phyloP scores from a whole-genome alignment of 1,140 invertebrate genomes.

The Luehdorfia chinensis region DNA sequence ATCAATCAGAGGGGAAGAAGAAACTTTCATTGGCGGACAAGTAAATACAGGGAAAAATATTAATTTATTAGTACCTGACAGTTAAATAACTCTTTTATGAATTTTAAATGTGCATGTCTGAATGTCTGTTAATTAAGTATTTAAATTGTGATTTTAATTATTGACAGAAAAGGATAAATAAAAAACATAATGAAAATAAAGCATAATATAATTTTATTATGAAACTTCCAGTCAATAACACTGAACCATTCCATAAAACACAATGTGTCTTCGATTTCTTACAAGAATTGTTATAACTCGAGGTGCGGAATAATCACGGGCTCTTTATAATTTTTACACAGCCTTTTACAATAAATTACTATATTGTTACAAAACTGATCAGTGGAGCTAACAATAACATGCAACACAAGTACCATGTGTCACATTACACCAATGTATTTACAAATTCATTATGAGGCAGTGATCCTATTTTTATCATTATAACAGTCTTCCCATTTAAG shows the following conservation, averaged over 20 bases:
- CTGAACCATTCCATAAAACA: conserved; percentile 72
- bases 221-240: conserved; percentile 74
- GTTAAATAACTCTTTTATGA: conserved; percentile 21
- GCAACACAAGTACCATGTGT: conserved; percentile 36
- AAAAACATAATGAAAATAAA: conserved; percentile 71
- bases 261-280: conserved; percentile 61
- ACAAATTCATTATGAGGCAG: conserved; percentile 58
- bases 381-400: conserved; percentile 63
- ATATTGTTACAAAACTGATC: conserved; percentile 71
- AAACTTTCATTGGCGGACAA: conserved; percentile 80
- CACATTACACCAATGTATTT: conserved; percentile 65
- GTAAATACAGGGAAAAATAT: conserved; percentile 79
- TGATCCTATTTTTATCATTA: conserved; percentile 39
- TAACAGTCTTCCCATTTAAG: conserved; percentile 9
- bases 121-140: conserved; percentile 10
- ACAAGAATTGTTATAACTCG: conserved; percentile 57
- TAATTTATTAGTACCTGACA: conserved; percentile 82
- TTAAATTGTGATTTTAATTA: conserved; percentile 13
- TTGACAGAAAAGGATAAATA: conserved; percentile 32
- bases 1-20: conserved; percentile 86
- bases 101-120: conserved; percentile 14
- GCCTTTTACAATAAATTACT: conserved; percentile 72
- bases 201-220: conserved; percentile 77
- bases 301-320: conserved; percentile 54
- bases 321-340: conserved; percentile 70